These are phyloP conservation scores for Tolypeutes matacus DNA, from an alignment of 2,797 vertebrate species.

Conservation along the genomic window DNA sequence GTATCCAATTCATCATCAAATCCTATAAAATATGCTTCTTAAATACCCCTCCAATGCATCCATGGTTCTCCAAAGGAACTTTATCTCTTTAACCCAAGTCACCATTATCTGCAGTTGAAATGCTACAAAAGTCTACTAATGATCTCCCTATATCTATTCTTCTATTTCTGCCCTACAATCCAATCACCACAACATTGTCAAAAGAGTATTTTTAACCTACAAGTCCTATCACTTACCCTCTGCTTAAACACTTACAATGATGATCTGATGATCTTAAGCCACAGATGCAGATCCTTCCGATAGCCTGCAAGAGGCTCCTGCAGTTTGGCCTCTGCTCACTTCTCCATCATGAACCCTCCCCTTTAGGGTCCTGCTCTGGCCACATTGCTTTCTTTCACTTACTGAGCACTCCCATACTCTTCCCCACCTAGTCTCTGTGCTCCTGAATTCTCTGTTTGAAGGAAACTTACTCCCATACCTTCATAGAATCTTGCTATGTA, in stretches of 20 bases:
- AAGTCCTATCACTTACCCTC: not conserved
- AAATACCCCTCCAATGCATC: not conserved
- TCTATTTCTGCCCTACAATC: not conserved
- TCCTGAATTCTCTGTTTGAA: not conserved
- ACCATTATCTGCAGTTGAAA: not conserved
- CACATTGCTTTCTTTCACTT: not conserved
- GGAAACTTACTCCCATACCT: not conserved
- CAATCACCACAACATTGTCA: not conserved
- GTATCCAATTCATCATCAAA: not conserved
- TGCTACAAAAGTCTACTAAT: not conserved
- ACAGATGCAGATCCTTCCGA: not conserved
- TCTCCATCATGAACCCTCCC: not conserved
- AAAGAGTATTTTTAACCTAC: not conserved
- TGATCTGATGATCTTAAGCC: not conserved
- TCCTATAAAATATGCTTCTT: not conserved
- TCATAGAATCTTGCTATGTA: not conserved
- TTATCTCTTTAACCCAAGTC: not conserved
- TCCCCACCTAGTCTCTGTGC: not conserved
- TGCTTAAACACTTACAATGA: not conserved
- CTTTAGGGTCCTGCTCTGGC: not conserved
- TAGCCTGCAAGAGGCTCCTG: not conserved
- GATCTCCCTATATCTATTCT: not conserved
- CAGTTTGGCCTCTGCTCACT: not conserved
- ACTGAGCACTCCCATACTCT: not conserved
- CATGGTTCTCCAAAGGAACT: not conserved